phyloP scores from a whole-genome alignment of 2,797 vertebrate species.

The Macropus fuliginosus region DNA sequence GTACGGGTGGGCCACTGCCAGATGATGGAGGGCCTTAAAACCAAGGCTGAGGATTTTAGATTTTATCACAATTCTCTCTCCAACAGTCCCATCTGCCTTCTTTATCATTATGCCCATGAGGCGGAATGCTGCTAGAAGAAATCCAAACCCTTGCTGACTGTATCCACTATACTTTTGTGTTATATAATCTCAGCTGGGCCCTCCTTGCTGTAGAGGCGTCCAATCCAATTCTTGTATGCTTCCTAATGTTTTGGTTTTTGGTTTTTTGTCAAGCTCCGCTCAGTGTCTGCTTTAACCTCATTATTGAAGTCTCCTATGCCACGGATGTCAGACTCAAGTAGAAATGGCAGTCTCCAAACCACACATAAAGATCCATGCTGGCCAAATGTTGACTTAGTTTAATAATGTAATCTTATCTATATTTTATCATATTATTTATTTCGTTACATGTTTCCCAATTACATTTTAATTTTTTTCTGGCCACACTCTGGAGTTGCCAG shows the following conservation, averaged over 20 bases:
- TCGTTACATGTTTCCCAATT: not conserved
- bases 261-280: not conserved
- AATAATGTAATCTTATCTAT: not conserved
- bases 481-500: not conserved
- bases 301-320: not conserved
- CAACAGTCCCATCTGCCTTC: not conserved
- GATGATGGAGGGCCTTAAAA: not conserved
- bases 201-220: not conserved
- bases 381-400: not conserved
- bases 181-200: not conserved
- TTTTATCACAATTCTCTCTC: not conserved
- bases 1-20: not conserved
- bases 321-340: not conserved
- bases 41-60: not conserved
- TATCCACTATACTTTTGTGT: not conserved
- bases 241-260: not conserved
- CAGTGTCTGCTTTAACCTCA: not conserved
- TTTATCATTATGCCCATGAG: not conserved
- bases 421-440: not conserved
- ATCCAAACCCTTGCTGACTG: not conserved
- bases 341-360: not conserved
- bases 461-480: not conserved
- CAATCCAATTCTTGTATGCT: not conserved
- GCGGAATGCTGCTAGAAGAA: not conserved
- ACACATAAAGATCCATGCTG: not conserved